Evolutionary conservation across 2,888 invertebrate genomes (phyloP), one percentile per base, ranked within the genome.

Genomic region (Diploptera punctata): DNA sequence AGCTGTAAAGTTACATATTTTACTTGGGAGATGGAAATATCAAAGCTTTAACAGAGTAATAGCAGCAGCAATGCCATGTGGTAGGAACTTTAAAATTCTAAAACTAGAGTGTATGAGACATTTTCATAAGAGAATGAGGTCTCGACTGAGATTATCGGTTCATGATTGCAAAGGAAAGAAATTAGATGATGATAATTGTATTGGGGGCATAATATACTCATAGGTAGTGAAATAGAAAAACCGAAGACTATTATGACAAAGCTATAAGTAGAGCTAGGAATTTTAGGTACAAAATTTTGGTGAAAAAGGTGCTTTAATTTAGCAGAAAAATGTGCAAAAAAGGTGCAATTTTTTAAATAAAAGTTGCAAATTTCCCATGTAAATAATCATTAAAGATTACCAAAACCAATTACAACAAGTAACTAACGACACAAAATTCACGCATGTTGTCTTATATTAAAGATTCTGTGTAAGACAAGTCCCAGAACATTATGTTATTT

Each of bases 71-170:
- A 54, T 21, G 21, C 26, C 54, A 54, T 54, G 21, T 54, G 54
- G 54, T 10, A 7, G 5, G 5, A 69, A 73, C 31, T 13, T 43
- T 3, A n/a, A 7, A 13, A 31, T 67, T 10, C 33, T 18, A 26
- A 73, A 73, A 38, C 60, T 73, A 3, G 70, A 70, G 44, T 70
- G 70, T 61, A 44, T 70, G 16, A 67, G 70, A n/a, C 70, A 70
- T 44, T 47, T 65, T 2, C 70, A 65, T 16, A 73, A 73, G 52
- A 21, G 70, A 26, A 67, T 73, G 44, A 67, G 60, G 13, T 67
- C 67, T 47, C 21, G 70, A 67, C 65, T 73, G 47, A 49, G 60
- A 10, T 29, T 29, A 16, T 33, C 70, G 24, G 43, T n/a, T 16
- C 9, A 62, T 31, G 67, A 65, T 2, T 21, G 21, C 0, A 47